phyloP scores from a whole-genome alignment of 2,113 vertebrate genomes.

The Mesocricetus auratus region DNA sequence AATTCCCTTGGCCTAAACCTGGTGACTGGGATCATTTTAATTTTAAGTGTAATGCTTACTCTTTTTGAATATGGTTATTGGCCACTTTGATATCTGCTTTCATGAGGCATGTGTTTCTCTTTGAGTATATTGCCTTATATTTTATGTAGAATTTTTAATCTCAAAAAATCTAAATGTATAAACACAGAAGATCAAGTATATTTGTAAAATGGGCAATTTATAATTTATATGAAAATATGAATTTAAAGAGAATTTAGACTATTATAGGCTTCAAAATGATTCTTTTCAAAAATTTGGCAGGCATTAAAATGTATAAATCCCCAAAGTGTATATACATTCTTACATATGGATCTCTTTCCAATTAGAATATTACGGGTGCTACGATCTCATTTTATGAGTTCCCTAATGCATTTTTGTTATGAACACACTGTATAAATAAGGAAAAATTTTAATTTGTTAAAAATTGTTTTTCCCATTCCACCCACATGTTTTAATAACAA shows the following conservation, averaged over 20 bases:
- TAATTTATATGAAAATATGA: not conserved
- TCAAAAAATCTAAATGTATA: not conserved
- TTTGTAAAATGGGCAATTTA: not conserved
- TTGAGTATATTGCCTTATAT: not conserved
- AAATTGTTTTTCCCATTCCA: not conserved
- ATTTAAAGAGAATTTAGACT: not conserved
- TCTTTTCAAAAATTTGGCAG: not conserved
- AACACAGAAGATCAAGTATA: not conserved
- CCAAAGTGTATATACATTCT: not conserved
- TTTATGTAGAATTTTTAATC: not conserved
- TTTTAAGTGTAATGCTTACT: not conserved
- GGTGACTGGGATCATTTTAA: not conserved
- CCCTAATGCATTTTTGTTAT: not conserved
- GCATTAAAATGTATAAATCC: slow-evolving; percentile 2
- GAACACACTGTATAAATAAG: not conserved
- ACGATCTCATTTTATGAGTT: not conserved
- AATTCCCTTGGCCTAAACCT: not conserved
- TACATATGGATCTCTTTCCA: not conserved
- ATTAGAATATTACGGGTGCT: not conserved
- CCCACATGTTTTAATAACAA: not conserved
- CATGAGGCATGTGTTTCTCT: not conserved
- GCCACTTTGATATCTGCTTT: not conserved
- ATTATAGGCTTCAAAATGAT: not conserved
- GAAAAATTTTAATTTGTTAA: not conserved
- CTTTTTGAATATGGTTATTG: not conserved